Conservation (phyloP, 2,797 vertebrate species). For the Cygnus olor region DNA sequence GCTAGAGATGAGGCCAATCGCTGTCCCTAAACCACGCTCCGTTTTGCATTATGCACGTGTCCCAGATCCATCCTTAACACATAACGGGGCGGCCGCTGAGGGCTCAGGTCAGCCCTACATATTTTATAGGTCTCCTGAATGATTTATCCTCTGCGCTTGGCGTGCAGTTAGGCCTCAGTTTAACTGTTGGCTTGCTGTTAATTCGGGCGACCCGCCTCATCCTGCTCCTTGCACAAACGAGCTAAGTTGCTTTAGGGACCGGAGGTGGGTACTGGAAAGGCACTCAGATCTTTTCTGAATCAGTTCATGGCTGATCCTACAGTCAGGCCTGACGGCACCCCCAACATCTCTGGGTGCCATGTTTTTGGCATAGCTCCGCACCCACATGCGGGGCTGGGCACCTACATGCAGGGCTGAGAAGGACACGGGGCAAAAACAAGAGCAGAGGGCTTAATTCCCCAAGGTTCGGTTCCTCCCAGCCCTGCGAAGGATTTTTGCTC, state of each 20-base stretch:
- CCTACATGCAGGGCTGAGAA: not conserved
- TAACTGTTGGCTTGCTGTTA: not conserved
- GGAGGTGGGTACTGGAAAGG: not conserved
- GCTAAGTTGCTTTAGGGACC: not conserved
- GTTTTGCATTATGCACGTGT: conserved; percentile 47
- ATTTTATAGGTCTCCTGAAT: conserved; percentile 50
- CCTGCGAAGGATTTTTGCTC: not conserved
- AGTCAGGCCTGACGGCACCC: not conserved
- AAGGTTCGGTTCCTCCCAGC: not conserved
- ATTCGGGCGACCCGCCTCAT: not conserved
- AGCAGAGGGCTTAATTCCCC: not conserved
- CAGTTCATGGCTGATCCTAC: not conserved
- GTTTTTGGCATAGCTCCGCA: not conserved
- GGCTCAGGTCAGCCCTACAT: conserved; percentile 10
- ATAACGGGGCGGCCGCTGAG: not conserved
- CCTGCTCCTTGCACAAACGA: not conserved
- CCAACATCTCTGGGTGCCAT: rapidly evolving
- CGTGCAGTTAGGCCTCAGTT: not conserved
- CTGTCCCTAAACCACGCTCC: conserved; percentile 56
- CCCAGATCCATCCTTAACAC: conserved; percentile 51
- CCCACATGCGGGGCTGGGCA: not conserved
- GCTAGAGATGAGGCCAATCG: conserved; percentile 63
- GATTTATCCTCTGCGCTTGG: not conserved
- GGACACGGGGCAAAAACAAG: rapidly evolving
- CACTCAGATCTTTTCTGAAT: rapidly evolving